Evolutionary conservation across 2,113 vertebrate species (phyloP).

Genomic region (Gasterosteus aculeatus): DNA sequence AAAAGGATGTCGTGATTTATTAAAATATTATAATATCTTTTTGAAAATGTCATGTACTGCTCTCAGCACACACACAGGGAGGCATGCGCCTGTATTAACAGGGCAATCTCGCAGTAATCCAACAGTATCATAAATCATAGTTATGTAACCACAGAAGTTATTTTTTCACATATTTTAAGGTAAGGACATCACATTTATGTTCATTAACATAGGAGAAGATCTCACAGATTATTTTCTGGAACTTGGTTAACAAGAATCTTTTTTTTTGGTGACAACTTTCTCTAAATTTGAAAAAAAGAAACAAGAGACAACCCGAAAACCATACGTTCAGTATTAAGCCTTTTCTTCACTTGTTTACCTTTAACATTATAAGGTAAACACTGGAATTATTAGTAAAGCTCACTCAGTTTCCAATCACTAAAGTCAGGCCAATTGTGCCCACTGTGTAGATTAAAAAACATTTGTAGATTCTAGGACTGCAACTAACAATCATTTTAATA

Average conservation of each 20-base stretch:
- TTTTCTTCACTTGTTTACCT: no score
- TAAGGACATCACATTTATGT: background rate
- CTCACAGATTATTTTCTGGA: background rate
- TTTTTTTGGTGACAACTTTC: background rate
- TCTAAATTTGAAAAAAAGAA: background rate
- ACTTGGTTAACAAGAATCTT: background rate
- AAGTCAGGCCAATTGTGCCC: conserved; percentile 18
- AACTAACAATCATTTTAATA: no score
- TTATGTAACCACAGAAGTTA: background rate
- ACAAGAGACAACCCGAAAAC: no score
- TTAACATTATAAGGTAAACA: no score
- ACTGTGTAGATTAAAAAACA: background rate
- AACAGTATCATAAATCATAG: background rate
- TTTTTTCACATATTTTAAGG: background rate
- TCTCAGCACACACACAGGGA: background rate
- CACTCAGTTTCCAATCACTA: conserved; percentile 9
- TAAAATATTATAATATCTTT: no score
- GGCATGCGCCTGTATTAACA: background rate
- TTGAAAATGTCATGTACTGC: no score
- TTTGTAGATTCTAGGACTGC: no score
- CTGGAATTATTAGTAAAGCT: conserved; percentile 5
- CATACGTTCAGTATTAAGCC: no score
- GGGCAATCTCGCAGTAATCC: background rate
- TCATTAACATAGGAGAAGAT: background rate
- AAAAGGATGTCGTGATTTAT: no score